These are phyloP conservation scores for Clitarchus hookeri DNA, from an alignment of 2,888 invertebrate genomes.

Conservation along the genomic window DNA sequence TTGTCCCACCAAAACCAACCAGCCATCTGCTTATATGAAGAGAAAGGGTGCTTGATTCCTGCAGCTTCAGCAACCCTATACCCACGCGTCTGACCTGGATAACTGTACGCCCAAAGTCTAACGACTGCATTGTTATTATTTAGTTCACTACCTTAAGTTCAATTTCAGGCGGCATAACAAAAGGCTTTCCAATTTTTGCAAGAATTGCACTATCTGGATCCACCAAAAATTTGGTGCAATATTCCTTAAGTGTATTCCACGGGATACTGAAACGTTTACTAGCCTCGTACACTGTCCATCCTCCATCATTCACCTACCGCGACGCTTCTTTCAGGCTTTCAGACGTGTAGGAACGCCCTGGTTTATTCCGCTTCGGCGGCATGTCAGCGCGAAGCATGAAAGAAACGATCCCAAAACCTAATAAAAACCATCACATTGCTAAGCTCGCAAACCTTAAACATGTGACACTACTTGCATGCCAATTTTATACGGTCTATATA, in stretches of 20 bases:
- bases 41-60: not conserved
- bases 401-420: not conserved
- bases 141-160: too few species aligned
- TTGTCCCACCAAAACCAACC: constrained; percentile 25
- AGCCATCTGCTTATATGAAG: constrained; percentile 4
- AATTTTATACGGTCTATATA: not conserved
- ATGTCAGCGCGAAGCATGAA: not conserved
- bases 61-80: not conserved
- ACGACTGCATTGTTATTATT: too few species aligned
- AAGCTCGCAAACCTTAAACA: not conserved
- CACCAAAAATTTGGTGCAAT: too few species aligned
- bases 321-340: too few species aligned
- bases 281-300: too few species aligned
- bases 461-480: not conserved
- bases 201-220: too few species aligned
- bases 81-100: not conserved
- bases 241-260: too few species aligned
- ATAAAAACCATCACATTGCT: not conserved
- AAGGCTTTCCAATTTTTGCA: too few species aligned
- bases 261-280: too few species aligned
- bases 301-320: too few species aligned
- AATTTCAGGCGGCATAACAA: too few species aligned
- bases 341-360: not conserved
- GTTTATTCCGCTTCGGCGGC: not conserved
- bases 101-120: not conserved